Conservation (phyloP, 2,888 invertebrate species). For the Scaptomyza parva region DNA sequence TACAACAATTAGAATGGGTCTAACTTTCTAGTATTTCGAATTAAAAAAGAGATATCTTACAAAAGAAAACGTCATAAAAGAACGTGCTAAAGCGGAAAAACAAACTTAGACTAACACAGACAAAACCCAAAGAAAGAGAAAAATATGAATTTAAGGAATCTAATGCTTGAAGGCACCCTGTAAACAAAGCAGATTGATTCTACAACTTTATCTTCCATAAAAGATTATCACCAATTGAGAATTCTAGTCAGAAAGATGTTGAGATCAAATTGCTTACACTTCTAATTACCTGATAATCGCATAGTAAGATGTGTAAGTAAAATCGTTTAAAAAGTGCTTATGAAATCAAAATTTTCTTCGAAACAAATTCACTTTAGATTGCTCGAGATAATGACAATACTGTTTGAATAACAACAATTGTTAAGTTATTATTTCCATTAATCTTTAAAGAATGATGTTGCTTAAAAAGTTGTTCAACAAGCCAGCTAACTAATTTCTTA, state of each 20-base stretch:
- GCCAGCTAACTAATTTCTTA: slow-evolving; percentile 39
- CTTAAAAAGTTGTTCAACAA: slow-evolving; percentile 41
- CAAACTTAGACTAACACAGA: not conserved
- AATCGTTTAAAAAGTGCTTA: too few relatives aligned
- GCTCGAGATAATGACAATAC: too few relatives aligned
- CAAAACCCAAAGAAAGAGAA: not conserved
- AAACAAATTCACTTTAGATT: not conserved
- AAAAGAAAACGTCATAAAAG: slow-evolving; percentile 6
- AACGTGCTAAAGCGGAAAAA: slow-evolving; percentile 19
- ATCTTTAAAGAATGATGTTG: not conserved
- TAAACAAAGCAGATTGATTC: not conserved
- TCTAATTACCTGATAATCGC: too few relatives aligned
- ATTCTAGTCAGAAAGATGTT: too few relatives aligned
- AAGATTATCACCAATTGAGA: too few relatives aligned
- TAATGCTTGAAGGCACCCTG: not conserved
- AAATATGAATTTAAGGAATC: not conserved
- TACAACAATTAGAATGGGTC: slow-evolving; percentile 31
- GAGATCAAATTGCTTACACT: too few relatives aligned
- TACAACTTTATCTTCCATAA: too few relatives aligned
- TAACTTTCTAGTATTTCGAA: slow-evolving; percentile 24
- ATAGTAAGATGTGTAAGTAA: too few relatives aligned
- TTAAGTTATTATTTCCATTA: not conserved
- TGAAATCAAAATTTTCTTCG: too few relatives aligned
- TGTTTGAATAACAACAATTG: not conserved
- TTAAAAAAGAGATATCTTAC: slow-evolving; percentile 2